Evolutionary conservation across 1,140 invertebrate species (phyloP).

Genomic region (Stenopsyche tienmushanensis): DNA sequence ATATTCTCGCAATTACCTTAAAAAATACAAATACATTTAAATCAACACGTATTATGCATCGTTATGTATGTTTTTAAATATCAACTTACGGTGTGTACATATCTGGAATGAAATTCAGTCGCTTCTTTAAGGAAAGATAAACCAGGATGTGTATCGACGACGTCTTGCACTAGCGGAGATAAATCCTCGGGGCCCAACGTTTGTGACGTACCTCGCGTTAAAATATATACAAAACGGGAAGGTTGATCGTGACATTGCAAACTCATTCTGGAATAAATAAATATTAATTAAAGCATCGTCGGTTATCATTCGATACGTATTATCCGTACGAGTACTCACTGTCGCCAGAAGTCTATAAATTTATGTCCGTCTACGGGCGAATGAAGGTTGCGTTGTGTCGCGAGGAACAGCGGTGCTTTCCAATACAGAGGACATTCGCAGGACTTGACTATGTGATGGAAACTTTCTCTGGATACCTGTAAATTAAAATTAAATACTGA

Average conservation of each 20-base stretch:
- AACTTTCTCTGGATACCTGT: conserved; percentile 62
- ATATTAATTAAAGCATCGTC: conserved; percentile 3
- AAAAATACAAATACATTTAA: conserved; percentile 41
- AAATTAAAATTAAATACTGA: conserved; percentile 18
- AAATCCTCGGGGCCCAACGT: conserved; percentile 83
- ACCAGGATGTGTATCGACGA: conserved; percentile 99
- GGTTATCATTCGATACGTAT: neutral
- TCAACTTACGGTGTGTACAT: conserved; percentile 87
- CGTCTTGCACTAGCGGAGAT: conserved; percentile 91
- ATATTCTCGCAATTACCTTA: conserved; percentile 95
- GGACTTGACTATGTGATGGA: conserved; percentile 65
- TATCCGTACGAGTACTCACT: conserved; percentile 61
- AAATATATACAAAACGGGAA: conserved; percentile 85
- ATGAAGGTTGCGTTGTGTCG: conserved; percentile 65
- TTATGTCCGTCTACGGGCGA: conserved; percentile 73
- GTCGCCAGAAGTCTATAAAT: conserved; percentile 89
- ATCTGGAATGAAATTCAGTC: conserved; percentile 97
- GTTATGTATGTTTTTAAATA: neutral
- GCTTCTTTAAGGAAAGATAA: conserved; percentile 95
- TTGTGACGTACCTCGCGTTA: conserved; percentile 66
- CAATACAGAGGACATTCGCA: conserved; percentile 89
- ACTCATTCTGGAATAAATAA: conserved; percentile 62
- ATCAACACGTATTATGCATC: conserved; percentile 3
- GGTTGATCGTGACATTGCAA: conserved; percentile 83
- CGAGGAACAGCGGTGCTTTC: conserved; percentile 90